phyloP scores from a whole-genome alignment of 2,888 invertebrate species.

The Salticus scenicus region DNA sequence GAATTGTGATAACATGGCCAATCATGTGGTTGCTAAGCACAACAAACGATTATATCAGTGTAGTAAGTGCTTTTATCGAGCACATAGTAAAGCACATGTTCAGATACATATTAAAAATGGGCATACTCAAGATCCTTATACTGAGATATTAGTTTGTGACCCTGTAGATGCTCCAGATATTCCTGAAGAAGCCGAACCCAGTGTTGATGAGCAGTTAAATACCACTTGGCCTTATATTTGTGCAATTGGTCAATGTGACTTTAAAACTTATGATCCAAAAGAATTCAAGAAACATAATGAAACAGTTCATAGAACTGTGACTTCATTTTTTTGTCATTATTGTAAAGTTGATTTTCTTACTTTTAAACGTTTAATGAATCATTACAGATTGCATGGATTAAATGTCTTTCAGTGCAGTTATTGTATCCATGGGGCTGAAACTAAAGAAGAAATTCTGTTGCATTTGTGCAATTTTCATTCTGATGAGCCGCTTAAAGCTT shows the following conservation, averaged over 20 bases:
- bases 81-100: constrained; percentile 47
- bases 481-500: constrained; percentile 44
- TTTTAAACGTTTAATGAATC: constrained; percentile 45
- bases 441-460: constrained; percentile 52
- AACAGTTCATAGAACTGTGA: constrained; percentile 33
- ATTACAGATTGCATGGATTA: constrained; percentile 55
- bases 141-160: constrained; percentile 23
- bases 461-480: constrained; percentile 52
- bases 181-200: too few relatives aligned
- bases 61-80: constrained; percentile 61
- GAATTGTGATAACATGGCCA: not conserved
- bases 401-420: constrained; percentile 57
- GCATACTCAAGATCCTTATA: constrained; percentile 18
- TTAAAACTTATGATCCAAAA: constrained; percentile 44
- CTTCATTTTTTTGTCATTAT: constrained; percentile 51
- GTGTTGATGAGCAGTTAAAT: not conserved
- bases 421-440: constrained; percentile 60
- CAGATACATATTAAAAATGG: constrained; percentile 44
- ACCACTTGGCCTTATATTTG: constrained; percentile 52
- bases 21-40: constrained; percentile 48
- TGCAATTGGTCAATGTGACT: constrained; percentile 48
- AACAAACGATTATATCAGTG: constrained; percentile 48
- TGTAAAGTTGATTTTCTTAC: constrained; percentile 55
- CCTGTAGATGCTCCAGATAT: not conserved
- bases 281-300: constrained; percentile 58